A percentile compares a stretch with the other conserved stretches of the same genome.
phyloP scores from a whole-genome alignment of 1,140 invertebrate genomes.

The Uloborus diversus region DNA sequence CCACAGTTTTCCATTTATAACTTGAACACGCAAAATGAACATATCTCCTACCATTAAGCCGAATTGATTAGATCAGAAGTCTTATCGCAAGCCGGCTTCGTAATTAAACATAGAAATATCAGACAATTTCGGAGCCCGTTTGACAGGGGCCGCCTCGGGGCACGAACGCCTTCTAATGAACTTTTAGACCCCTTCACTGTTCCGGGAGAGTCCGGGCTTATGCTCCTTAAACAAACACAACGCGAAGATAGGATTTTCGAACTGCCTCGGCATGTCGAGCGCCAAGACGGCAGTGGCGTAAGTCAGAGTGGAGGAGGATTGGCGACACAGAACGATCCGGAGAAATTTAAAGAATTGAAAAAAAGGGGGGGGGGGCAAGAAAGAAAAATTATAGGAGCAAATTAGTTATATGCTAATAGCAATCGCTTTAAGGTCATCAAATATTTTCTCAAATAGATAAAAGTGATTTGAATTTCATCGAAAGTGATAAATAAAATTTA shows the following conservation, averaged over 20 bases:
- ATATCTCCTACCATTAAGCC: conserved; percentile 42
- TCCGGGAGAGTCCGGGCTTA: conserved; percentile 20
- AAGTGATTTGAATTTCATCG: too few relatives aligned
- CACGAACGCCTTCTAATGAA: conserved; percentile 51
- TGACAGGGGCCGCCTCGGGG: conserved; percentile 19
- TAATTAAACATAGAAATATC: conserved; percentile 52
- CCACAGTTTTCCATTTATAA: not conserved
- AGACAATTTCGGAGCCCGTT: conserved; percentile 30
- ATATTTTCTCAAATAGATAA: too few relatives aligned
- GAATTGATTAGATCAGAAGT: conserved; percentile 46
- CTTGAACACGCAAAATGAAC: conserved; percentile 22
- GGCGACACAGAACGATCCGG: too few relatives aligned
- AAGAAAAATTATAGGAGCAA: too few relatives aligned
- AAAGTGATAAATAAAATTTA: too few relatives aligned
- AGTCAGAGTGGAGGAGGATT: not conserved
- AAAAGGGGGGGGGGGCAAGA: too few relatives aligned
- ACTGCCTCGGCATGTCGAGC: not conserved
- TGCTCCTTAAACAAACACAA: conserved; percentile 35
- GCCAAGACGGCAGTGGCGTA: not conserved
- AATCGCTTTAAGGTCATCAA: too few relatives aligned
- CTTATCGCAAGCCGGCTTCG: conserved; percentile 24
- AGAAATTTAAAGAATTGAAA: too few relatives aligned
- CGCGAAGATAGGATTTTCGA: conserved; percentile 29
- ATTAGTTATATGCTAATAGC: too few relatives aligned
- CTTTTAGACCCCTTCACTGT: conserved; percentile 32